Base-by-base conservation (phyloP, 2,113 vertebrate genomes). In the Dissostichus mawsoni region DNA sequence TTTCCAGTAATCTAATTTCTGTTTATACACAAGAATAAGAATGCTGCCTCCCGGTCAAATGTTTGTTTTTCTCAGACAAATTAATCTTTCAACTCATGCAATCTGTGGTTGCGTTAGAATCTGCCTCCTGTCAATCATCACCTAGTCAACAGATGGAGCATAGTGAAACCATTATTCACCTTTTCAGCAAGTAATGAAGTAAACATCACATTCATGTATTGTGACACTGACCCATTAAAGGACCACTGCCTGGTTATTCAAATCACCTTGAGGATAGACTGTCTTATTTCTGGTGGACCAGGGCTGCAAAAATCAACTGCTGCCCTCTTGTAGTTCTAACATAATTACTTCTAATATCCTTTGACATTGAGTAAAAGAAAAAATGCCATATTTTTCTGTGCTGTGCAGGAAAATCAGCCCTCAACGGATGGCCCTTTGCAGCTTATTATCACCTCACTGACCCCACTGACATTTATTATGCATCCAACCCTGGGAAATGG, bases 381-480 rank as follows among this genome's bases (percentile, higher is more conserved):
- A 41, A 33, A 2, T 16, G 20, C 45, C 36, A 12, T 29, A 1
- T 29, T 0, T 25, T 8, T 29, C 20, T 17, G 3, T 13, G 11
- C 56, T 33, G 11, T 36, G 48, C 11, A 56, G 9, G n/a, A 52
- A 23, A 47, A 47, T 7, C 0, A 57, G 57, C 76, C 55, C 52
- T 68, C n/a, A 45, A 11, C 53, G 18, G 44, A 10, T 69, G 66
- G 82, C 78, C 75, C 76, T 58, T 41, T 64, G 14, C 45, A 29
- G 52, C 36, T 66, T 6, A n/a, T 16, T 45, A 50, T 56, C 50
- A 62, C 79, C 45, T 81, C 57, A 33, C 23, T 16, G 58, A 81
- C 74, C 78, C 45, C 25, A 6, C 23, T 51, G 33, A 58, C 74
- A 66, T 77, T 74, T 72, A 74, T 52, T 61, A 69, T 29, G 44